Evolutionary conservation across 2,888 invertebrate genomes (phyloP).

Genomic region (Epistrophe eligans): DNA sequence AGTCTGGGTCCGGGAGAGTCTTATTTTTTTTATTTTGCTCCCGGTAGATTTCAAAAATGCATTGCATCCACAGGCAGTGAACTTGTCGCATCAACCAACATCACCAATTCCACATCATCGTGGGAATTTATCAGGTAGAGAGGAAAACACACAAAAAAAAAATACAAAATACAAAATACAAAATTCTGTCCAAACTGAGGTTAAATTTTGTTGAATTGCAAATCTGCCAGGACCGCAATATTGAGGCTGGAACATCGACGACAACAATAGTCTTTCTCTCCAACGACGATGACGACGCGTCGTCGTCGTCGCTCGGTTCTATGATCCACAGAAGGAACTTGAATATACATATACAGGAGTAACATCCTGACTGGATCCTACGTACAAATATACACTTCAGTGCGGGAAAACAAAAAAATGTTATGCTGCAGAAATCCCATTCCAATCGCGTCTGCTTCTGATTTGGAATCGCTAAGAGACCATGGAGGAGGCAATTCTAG

Average conservation of each 20-base stretch:
- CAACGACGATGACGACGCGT: background rate
- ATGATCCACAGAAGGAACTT: constrained; percentile 12
- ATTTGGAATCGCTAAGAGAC: constrained; percentile 35
- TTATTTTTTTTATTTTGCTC: background rate
- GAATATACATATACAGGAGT: constrained; percentile 23
- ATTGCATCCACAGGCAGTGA: constrained; percentile 51
- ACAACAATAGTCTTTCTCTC: constrained; percentile 42
- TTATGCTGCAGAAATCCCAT: constrained; percentile 41
- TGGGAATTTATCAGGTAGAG: constrained; percentile 17
- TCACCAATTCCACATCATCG: constrained; percentile 32
- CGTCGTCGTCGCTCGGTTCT: background rate
- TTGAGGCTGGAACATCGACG: constrained; percentile 20
- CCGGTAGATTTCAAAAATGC: constrained; percentile 61
- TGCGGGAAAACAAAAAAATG: constrained; percentile 27
- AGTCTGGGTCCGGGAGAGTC: constrained; percentile 7
- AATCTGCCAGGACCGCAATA: constrained; percentile 44
- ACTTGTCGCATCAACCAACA: constrained; percentile 55
- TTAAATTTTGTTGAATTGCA: constrained; percentile 62
- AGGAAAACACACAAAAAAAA: background rate
- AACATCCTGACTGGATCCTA: constrained; percentile 21
- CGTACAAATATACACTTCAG: background rate
- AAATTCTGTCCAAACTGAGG: constrained; percentile 25
- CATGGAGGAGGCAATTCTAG: constrained; percentile 37
- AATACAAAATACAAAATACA: background rate
- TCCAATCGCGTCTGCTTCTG: constrained; percentile 36